Percentiles rank a stretch among this genome's conserved stretches.
These are phyloP conservation scores for Drosophila limbata DNA, from an alignment of 2,888 invertebrate species.

Conservation along the genomic window DNA sequence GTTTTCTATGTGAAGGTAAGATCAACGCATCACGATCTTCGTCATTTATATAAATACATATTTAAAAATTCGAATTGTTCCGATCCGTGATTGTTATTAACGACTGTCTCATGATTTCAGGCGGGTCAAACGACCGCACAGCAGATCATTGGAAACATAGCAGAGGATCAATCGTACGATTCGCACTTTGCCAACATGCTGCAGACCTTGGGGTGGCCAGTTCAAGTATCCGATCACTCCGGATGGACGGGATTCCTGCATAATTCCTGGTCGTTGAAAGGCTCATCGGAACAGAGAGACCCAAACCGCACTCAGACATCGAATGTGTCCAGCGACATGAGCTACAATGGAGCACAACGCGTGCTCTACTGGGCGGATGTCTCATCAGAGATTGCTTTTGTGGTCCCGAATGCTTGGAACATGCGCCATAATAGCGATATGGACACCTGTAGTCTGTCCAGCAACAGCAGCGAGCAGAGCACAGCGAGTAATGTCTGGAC, in stretches of 20 bases:
- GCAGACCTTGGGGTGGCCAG: conserved; percentile 94
- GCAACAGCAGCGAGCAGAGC: conserved; percentile 81
- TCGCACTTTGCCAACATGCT: conserved; percentile 88
- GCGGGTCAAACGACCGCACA: conserved; percentile 91
- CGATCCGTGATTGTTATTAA: no score
- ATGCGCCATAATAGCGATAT: conserved; percentile 84
- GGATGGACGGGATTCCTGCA: conserved; percentile 97
- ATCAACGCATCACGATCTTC: not conserved
- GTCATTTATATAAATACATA: no score
- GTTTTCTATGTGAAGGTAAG: conserved; percentile 93
- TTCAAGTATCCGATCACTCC: conserved; percentile 93
- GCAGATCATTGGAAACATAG: conserved; percentile 89
- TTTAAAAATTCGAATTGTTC: no score
- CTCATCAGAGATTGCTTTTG: conserved; percentile 96
- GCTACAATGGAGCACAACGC: conserved; percentile 93
- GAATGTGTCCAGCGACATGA: conserved; percentile 86
- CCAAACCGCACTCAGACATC: conserved; percentile 67
- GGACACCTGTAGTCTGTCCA: conserved; percentile 50
- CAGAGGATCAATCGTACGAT: conserved; percentile 83
- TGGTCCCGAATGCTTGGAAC: conserved; percentile 91
- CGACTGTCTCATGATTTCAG: conserved; percentile 19
- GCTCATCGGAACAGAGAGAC: conserved; percentile 80
- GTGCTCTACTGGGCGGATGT: conserved; percentile 98
- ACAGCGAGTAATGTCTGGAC: conserved; percentile 75
- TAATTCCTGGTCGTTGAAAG: conserved; percentile 92